Evolutionary conservation across 2,797 vertebrate species (phyloP), one percentile per base, ranked within the genome.

Genomic region (Ispidina lecontei): DNA sequence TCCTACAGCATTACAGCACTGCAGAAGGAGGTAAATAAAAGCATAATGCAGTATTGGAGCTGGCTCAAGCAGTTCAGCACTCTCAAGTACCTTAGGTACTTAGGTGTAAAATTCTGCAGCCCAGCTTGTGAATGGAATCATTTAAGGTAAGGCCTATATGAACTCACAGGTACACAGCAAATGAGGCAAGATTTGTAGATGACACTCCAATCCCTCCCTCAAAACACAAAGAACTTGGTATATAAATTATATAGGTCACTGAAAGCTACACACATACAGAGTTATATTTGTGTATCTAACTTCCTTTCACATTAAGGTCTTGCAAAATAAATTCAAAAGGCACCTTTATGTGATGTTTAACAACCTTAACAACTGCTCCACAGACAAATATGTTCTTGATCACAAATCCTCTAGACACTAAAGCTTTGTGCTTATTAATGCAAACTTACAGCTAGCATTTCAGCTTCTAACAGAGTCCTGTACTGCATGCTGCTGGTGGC

Each of bases 401-500:
- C 65, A 71, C 81, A 86, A 81, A 51, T 22, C 20, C 17, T 46
- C 35, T 28, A 9, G 33, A 67, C 22, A 65, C 13, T 33, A 29
- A 88, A 80, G 19, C 14, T 81, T 37, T 81, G n/a, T 43, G 10
- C n/a, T 62, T 39, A 46, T 29, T 22, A 87, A 60, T 2, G 11
- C 35, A 70, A 83, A 98, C 99, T 98, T 97, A 99, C 99, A 95
- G 99, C 99, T 68, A 99, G 97, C 99, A 99, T 99, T 98, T 99
- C 99, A 52, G 99, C 99, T 97, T 99, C 99, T 96, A 99, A 97
- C 12, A 99, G 98, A 23, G 99, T 99, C 92, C 99, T 98, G 94
- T 99, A 99, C 90, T 99, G 99, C 99, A 99, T 99, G 94, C 99
- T 99, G 96, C 98, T 99, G 68, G 99, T 99, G 92, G 99, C 99